Evolutionary conservation across 1,140 invertebrate genomes (phyloP).

Genomic region (Hormaphis cornu): DNA sequence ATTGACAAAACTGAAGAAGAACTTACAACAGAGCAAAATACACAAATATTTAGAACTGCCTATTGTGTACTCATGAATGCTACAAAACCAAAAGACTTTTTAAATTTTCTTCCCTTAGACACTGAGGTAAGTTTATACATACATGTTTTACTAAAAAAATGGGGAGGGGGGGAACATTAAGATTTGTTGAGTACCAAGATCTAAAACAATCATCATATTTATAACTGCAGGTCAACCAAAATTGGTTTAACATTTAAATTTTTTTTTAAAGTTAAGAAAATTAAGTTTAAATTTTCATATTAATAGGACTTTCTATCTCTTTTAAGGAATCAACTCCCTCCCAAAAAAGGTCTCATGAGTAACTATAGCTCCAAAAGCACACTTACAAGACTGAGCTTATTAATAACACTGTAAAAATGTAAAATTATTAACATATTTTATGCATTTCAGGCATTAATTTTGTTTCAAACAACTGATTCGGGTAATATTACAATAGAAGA

Average conservation of each 20-base stretch:
- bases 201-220: no score
- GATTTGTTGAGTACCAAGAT: background rate
- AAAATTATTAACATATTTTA: background rate
- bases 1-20: background rate
- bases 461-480: constrained; percentile 17
- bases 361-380: no score
- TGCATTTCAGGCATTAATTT: constrained; percentile 18
- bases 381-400: no score
- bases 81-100: constrained; percentile 12
- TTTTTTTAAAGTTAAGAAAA: no score
- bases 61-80: constrained; percentile 18
- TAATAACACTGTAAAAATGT: no score
- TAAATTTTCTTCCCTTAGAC: constrained; percentile 5
- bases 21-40: background rate
- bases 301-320: no score
- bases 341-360: no score
- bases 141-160: background rate
- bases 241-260: no score
- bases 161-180: no score
- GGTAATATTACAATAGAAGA: background rate
- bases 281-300: no score
- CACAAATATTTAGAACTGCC: background rate
- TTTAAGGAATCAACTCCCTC: no score
- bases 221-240: no score
- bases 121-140: background rate